Evolutionary conservation across 2,888 invertebrate species (phyloP), one percentile per base, ranked within the genome.

Genomic region (Amaurobius ferox): DNA sequence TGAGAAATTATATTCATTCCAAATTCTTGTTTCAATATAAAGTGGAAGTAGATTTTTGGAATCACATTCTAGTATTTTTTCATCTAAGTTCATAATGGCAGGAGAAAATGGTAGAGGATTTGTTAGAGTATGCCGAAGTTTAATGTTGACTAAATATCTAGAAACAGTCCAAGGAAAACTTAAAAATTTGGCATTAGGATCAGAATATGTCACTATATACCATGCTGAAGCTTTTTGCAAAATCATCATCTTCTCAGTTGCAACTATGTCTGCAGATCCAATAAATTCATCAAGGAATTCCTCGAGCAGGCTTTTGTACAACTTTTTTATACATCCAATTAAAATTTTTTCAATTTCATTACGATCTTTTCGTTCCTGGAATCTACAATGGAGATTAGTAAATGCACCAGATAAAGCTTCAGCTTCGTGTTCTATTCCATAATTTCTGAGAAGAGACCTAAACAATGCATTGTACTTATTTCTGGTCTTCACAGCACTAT

Each of bases 131-230:
- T 55, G 40, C 26, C n/a, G 70, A 11, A 77, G 0, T 70, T 81
- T 87, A 3, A 87, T 73, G 28, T 73, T 71, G 1, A 68, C 73
- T 11, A 87, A 71, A 28, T 73, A 48, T 16, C 61, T 64, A 2
- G 87, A 87, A 5, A 87, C 76, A 11, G 74, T 79, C 87, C 87
- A 87, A 0, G 87, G 83, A 61, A 87, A 83, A 29, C 87, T 87
- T 5, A 87, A 29, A 29, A 83, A 79, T 28, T 67, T 71, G 5
- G 85, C 70, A 35, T 76, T 35, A 0, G 48, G 79, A 26, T 85
- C 76, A 29, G 40, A 30, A 23, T 87, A 87, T 0, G 87, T 87
- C 5, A 87, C 71, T 6, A 85, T 6, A 26, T 85, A 87, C 87
- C 87, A 87, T 1, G 87, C 87, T 0, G 87, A 87, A 23, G 87